These are phyloP conservation scores for Cyphomyrus discorhynchus DNA, from an alignment of 2,113 vertebrate genomes.

Conservation along the genomic window DNA sequence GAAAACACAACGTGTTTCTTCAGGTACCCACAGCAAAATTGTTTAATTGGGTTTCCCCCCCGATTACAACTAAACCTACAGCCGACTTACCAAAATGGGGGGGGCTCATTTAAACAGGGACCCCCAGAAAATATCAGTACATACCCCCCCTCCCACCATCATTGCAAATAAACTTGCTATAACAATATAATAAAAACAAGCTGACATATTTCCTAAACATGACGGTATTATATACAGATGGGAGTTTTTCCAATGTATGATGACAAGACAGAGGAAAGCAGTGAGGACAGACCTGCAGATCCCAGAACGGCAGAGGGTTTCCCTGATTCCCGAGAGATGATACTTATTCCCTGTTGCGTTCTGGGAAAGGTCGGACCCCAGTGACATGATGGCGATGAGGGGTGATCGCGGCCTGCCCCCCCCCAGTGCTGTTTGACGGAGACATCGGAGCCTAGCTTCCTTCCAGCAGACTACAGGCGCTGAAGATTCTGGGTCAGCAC, in stretches of 20 bases:
- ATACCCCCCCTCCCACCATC: neutral
- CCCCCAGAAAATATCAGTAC: neutral
- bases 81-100: neutral
- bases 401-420: neutral
- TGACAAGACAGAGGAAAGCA: neutral
- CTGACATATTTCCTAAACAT: neutral
- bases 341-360: conserved; percentile 9
- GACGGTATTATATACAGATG: neutral
- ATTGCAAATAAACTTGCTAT: neutral
- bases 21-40: neutral
- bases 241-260: neutral
- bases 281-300: neutral
- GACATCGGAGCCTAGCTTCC: neutral
- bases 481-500: neutral
- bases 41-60: neutral
- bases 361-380: neutral
- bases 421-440: neutral
- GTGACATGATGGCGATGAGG: neutral
- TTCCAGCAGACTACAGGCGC: neutral
- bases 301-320: neutral
- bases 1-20: neutral
- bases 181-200: neutral
- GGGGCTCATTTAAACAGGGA: neutral
- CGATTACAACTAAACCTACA: neutral
- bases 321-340: neutral